phyloP scores from a whole-genome alignment of 2,888 invertebrate species.

The Liposcelis brunnea region DNA sequence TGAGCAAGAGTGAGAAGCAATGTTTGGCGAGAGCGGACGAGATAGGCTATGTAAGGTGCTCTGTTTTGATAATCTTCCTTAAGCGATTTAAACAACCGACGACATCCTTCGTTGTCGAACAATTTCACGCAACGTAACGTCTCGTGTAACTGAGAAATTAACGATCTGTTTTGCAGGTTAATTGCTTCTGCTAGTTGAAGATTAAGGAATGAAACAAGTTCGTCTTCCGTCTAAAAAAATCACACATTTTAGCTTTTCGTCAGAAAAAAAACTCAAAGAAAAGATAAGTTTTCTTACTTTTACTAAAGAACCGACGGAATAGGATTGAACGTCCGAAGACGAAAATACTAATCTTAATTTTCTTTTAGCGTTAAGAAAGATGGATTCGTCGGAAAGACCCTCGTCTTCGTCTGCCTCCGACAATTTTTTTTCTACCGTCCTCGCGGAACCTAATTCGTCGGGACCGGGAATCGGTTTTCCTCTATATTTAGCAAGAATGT shows the following conservation, averaged over 20 bases:
- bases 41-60: slow-evolving; percentile 65
- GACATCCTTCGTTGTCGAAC: slow-evolving; percentile 48
- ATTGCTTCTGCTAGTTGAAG: slow-evolving; percentile 68
- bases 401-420: slow-evolving; percentile 30
- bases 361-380: slow-evolving; percentile 37
- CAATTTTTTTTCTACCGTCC: not conserved
- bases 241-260: slow-evolving; percentile 19
- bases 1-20: slow-evolving; percentile 54
- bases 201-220: slow-evolving; percentile 46
- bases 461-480: slow-evolving; percentile 40
- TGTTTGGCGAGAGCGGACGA: slow-evolving; percentile 66
- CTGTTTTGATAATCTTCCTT: slow-evolving; percentile 59
- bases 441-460: not conserved
- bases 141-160: slow-evolving; percentile 66
- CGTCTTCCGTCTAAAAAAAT: slow-evolving; percentile 21
- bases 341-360: slow-evolving; percentile 82
- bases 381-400: slow-evolving; percentile 5
- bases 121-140: slow-evolving; percentile 59
- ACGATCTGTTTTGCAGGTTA: slow-evolving; percentile 56
- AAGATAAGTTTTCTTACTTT: too few relatives aligned
- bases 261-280: slow-evolving; percentile 16
- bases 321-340: slow-evolving; percentile 54
- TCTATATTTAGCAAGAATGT: slow-evolving; percentile 88
- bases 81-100: slow-evolving; percentile 53
- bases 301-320: slow-evolving; percentile 19